Base-by-base conservation (phyloP, 2,113 vertebrate genomes). In the Phyllostomus hastatus region DNA sequence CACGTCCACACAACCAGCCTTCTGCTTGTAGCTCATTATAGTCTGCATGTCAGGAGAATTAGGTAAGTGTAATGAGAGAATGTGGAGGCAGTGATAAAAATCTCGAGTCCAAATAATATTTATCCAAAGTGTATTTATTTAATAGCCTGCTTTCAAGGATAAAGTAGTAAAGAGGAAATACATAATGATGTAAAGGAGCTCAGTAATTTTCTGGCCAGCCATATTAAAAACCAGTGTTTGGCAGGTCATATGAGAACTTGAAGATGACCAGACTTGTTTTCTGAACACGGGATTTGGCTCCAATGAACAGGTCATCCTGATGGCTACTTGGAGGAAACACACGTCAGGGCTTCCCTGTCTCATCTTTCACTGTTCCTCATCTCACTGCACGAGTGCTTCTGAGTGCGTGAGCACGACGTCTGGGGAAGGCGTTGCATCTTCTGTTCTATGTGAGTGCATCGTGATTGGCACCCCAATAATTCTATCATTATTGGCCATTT, bases 111-210 rank as follows among this genome's bases (percentile, higher is more conserved):
- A 70, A 92, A 43, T 91, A 78, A 43, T 46, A 64, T 20, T 95
- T 83, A 92, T 86, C 85, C 43, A 94, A 85, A 78, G 50, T 95
- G 69, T 85, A 90, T 70, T 85, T 64, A 92, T 67, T 91, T 84
- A 66, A 90, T 64, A 78, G 72, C 64, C 81, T 54, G 22, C 38
- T 90, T 92, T 88, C 70, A 22, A 64, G 24, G 70, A 50, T 35
- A 92, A 87, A 75, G 50, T 80, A 50, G 81, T 90, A 78, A 82
- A 90, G 81, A 59, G 93, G 92, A 87, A 78, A 38, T 91, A 61
- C 35, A 4, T 78, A 72, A 48, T 78, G 78, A 88, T 48, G 3
- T 48, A 69, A 83, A 80, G 35, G 31, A 95, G 26, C 24, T 87
- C 83, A 79, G 88, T 89, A n/a, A 46, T 87, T 87, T 90, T 90